These are phyloP conservation scores for Drosophila teissieri DNA, from an alignment of 1,140 invertebrate species.

Conservation along the genomic window DNA sequence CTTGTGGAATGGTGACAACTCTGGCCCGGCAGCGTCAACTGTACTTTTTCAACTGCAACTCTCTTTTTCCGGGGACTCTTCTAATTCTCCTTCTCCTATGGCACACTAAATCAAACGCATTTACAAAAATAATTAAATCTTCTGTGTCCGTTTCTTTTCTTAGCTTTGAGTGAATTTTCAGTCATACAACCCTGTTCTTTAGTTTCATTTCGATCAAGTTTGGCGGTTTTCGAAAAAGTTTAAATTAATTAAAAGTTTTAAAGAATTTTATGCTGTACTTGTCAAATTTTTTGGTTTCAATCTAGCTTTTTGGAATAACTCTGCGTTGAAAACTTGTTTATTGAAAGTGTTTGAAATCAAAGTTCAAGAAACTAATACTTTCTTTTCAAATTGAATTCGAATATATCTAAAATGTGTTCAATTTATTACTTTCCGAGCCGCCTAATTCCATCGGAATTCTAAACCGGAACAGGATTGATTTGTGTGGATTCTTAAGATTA, in stretches of 20 bases:
- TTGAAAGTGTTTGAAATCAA: neutral
- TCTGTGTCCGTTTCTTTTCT: conserved; percentile 12
- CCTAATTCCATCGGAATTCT: neutral
- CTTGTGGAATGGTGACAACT: conserved; percentile 53
- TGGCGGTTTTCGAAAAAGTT: neutral
- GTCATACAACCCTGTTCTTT: conserved; percentile 46
- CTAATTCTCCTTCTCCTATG: conserved; percentile 49
- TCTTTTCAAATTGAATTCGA: neutral
- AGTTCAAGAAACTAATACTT: neutral
- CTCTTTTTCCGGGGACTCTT: conserved; percentile 6
- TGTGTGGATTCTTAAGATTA: conserved; percentile 37
- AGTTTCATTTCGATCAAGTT: conserved; percentile 5
- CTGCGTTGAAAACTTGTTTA: no score
- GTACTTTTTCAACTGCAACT: conserved; percentile 33
- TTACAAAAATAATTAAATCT: conserved; percentile 68
- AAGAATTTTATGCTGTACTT: neutral
- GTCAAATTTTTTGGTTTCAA: conserved; percentile 2
- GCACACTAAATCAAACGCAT: conserved; percentile 76
- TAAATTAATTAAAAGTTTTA: no score
- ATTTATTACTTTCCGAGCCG: neutral
- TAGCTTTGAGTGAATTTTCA: conserved; percentile 65
- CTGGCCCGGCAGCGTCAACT: conserved; percentile 48
- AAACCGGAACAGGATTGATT: conserved; percentile 12
- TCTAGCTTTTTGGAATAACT: conserved; percentile 6
- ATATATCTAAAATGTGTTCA: neutral